Percentiles rank a stretch among this genome's conserved stretches.
Evolutionary conservation across 2,113 vertebrate genomes (phyloP).

Genomic region (Rhea pennata): DNA sequence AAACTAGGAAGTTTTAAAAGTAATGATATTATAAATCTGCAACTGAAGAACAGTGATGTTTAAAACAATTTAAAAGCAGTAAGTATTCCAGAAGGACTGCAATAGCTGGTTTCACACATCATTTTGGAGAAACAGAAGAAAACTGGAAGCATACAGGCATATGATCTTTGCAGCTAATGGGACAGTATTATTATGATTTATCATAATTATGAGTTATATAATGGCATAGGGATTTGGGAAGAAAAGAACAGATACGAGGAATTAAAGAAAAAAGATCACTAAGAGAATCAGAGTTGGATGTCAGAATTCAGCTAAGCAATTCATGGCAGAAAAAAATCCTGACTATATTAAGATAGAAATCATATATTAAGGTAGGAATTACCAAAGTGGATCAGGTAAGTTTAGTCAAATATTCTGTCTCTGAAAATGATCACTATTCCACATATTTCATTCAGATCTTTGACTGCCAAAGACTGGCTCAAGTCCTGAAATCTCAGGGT

Average conservation of each 20-base stretch:
- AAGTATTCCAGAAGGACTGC: not conserved
- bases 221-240: not conserved
- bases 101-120: not conserved
- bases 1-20: not conserved
- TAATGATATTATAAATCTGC: not conserved
- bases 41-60: not conserved
- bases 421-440: not conserved
- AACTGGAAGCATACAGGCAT: not conserved
- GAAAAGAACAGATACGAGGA: not conserved
- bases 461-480: not conserved
- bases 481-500: not conserved
- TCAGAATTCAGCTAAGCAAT: not conserved
- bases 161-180: not conserved
- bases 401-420: not conserved
- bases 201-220: not conserved
- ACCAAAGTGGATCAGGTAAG: not conserved
- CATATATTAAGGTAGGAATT: not conserved
- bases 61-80: not conserved
- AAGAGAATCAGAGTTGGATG: not conserved
- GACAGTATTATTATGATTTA: not conserved
- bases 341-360: not conserved
- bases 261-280: not conserved
- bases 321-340: not conserved
- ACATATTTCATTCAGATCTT: not conserved
- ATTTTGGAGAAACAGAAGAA: not conserved